Percentiles rank a stretch among this genome's conserved stretches.
These are phyloP conservation scores for Pachyuromys duprasi DNA, from an alignment of 2,797 vertebrate species.

Conservation along the genomic window DNA sequence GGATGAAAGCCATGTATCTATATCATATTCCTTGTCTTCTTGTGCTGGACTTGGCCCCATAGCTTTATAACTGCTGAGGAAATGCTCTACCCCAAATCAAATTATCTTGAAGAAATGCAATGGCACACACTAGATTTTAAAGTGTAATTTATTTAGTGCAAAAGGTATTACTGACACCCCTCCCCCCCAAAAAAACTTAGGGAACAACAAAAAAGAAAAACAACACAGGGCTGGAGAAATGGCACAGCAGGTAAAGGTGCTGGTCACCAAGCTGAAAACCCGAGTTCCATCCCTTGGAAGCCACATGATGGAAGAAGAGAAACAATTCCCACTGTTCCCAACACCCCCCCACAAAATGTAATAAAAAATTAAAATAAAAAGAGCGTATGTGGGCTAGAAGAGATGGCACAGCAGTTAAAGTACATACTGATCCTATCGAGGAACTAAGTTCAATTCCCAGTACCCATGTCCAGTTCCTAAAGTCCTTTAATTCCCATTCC, in stretches of 20 bases:
- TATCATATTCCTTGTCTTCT: neutral
- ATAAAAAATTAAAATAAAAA: neutral
- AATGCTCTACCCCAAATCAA: neutral
- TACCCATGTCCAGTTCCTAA: neutral
- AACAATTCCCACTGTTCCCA: neutral
- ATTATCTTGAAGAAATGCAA: neutral
- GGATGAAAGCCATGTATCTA: neutral
- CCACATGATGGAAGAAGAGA: neutral
- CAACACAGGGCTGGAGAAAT: neutral
- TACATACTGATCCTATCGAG: neutral
- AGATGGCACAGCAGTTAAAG: neutral
- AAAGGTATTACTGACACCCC: neutral
- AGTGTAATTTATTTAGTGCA: neutral
- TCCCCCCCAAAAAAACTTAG: neutral
- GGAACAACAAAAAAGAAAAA: neutral
- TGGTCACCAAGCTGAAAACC: neutral
- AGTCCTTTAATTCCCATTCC: neutral
- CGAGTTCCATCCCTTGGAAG: neutral
- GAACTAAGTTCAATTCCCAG: neutral
- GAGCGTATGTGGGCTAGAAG: neutral
- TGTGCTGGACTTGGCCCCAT: neutral
- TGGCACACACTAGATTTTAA: neutral
- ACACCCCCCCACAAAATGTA: neutral
- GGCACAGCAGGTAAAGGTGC: neutral
- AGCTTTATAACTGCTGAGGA: neutral